Conservation (phyloP, 2,113 vertebrate genomes). For the Brachyhypopomus occidentalis region DNA sequence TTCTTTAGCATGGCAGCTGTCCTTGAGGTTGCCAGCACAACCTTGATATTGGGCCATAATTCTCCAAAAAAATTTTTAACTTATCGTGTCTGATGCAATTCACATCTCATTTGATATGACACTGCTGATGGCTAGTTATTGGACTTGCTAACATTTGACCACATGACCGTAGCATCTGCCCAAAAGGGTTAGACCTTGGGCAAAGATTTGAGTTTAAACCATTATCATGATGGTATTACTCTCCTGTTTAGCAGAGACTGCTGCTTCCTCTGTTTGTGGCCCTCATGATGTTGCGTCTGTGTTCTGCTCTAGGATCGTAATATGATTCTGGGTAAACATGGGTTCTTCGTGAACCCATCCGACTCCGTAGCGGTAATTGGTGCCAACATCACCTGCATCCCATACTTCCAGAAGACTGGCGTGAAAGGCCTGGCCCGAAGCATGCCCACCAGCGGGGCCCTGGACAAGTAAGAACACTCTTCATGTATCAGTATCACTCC, state of each 20-base stretch:
- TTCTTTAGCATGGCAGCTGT: no score
- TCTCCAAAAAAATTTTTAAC: no score
- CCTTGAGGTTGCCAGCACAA: no score
- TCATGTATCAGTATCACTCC: no score
- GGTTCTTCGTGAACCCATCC: constrained; percentile 97
- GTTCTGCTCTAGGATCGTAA: constrained; percentile 85
- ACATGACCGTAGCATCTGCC: no score
- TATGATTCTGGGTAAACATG: constrained; percentile 96
- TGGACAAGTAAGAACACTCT: constrained; percentile 83
- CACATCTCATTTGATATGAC: no score
- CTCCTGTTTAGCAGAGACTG: background rate
- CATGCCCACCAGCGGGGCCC: constrained; percentile 96
- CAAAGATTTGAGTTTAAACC: no score
- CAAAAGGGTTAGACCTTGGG: no score
- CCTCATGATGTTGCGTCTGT: background rate
- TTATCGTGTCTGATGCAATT: no score
- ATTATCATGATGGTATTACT: background rate
- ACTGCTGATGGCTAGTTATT: no score
- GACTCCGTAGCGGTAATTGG: constrained; percentile 95
- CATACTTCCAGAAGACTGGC: constrained; percentile 93
- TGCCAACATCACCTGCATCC: constrained; percentile 93
- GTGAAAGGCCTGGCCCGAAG: constrained; percentile 94
- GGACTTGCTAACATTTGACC: no score
- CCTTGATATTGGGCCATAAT: no score
- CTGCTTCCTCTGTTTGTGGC: background rate